Evolutionary conservation across 2,888 invertebrate species (phyloP), one percentile per base, ranked within the genome.

Genomic region (Cyclophora punctaria): DNA sequence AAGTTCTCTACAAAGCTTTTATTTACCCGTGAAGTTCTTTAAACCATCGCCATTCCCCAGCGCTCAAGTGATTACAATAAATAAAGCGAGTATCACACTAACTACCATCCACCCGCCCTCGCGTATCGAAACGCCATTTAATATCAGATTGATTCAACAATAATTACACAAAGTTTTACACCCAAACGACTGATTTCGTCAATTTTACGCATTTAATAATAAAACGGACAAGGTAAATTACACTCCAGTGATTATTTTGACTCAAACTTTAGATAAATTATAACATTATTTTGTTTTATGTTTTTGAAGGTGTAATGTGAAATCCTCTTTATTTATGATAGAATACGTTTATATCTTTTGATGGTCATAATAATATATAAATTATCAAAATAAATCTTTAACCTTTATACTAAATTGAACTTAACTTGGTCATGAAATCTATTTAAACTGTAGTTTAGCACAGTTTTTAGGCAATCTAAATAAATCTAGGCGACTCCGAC

Each of bases 131-230:
- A 63, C 64, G 67, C 72, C 71, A 74, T 75, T 68, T 72, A 58
- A 46, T 6, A 20, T 47, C 69, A 81, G 83, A 85, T 83, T 85
- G 85, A 86, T 87, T 80, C 66, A 70, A 77, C 75, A 74, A 74
- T 85, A 83, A 87, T 86, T 77, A 78, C 69, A 71, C 66, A 75
- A 84, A 83, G 76, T 84, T 84, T 77, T 70, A 65, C 61, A 61
- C 62, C 60, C 59, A 59, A 82, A 76, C 71, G 77, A 67, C 69
- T 71, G 74, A 69, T 80, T 80, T 78, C 71, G 69, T 69, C 75
- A 83, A 82, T 83, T 83, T 79, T 69, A 67, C 67, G 74, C 76
- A 76, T 80, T 78, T 76, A 72, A 73, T 66, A 69, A 66, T 66
- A 61, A 74, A 80, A 67, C 71, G 71, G 59, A 48, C 58, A 66